These are phyloP conservation scores for Eupeodes latifasciatus DNA, from an alignment of 2,888 invertebrate genomes.

Conservation along the genomic window DNA sequence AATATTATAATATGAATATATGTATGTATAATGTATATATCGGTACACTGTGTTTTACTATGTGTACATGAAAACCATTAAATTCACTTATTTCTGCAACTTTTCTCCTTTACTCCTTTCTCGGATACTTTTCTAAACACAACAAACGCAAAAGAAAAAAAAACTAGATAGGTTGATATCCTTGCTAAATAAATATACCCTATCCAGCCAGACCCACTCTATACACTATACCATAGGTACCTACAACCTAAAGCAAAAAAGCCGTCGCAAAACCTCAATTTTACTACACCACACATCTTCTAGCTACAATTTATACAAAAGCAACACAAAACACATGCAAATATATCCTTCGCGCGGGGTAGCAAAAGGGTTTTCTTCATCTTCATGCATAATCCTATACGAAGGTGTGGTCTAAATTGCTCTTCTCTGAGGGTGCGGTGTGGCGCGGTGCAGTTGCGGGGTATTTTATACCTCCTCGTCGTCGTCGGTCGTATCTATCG, in stretches of 20 bases:
- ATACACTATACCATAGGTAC: too few species aligned
- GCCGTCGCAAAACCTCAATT: slow-evolving; percentile 66
- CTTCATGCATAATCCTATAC: slow-evolving; percentile 69
- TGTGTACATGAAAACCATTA: slow-evolving; percentile 49
- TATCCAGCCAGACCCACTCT: too few species aligned
- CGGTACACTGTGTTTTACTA: neutral
- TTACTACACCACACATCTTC: slow-evolving; percentile 36
- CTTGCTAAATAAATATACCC: slow-evolving; percentile 31
- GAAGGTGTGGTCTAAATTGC: slow-evolving; percentile 76
- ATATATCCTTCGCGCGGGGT: slow-evolving; percentile 48
- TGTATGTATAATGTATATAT: neutral
- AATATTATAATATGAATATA: neutral
- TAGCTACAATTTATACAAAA: neutral
- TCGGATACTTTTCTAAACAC: neutral
- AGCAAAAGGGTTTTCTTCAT: slow-evolving; percentile 59
- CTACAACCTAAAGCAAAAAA: slow-evolving; percentile 44
- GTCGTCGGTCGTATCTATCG: slow-evolving; percentile 47
- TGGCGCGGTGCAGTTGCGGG: neutral
- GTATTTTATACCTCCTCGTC: slow-evolving; percentile 19
- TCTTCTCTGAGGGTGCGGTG: slow-evolving; percentile 55
- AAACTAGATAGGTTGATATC: slow-evolving; percentile 14
- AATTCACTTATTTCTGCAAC: slow-evolving; percentile 70
- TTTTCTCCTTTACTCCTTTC: slow-evolving; percentile 45
- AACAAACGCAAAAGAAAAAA: slow-evolving; percentile 11
- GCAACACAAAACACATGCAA: slow-evolving; percentile 42